phyloP scores from a whole-genome alignment of 2,113 vertebrate genomes.

The Notarius lentiginosus region DNA sequence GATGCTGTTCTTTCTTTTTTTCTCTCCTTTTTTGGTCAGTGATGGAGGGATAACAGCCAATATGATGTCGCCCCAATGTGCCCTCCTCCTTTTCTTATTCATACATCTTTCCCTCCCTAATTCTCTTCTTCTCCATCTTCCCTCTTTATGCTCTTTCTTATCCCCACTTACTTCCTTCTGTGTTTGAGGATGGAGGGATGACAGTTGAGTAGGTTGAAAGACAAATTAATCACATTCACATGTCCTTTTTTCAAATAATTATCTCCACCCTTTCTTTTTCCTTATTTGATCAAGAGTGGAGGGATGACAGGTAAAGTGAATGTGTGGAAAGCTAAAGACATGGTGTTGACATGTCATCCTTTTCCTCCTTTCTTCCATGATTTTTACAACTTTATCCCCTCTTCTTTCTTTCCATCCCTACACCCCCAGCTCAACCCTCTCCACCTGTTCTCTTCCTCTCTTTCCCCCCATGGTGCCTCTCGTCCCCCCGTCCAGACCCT shows the following conservation, averaged over 20 bases:
- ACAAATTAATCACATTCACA: not conserved
- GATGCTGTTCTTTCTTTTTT: conserved; percentile 27
- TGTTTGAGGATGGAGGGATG: not conserved
- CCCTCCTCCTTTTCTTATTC: not conserved
- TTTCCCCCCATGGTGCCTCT: conserved; percentile 43
- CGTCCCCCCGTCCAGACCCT: conserved; percentile 58
- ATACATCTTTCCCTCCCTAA: too few relatives aligned
- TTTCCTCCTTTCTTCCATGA: conserved; percentile 7
- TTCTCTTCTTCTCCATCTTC: conserved; percentile 36
- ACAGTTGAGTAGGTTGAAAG: not conserved
- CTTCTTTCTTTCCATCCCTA: not conserved
- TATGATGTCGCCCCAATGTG: conserved; percentile 1
- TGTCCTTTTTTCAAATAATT: not conserved
- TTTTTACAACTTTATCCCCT: conserved; percentile 37
- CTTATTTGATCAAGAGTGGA: conserved; percentile 22
- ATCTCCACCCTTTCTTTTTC: not conserved
- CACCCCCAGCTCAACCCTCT: not conserved
- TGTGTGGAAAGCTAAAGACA: conserved; percentile 66
- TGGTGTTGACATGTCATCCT: conserved; percentile 66
- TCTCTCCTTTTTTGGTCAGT: conserved; percentile 36
- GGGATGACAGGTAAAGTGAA: conserved; percentile 66
- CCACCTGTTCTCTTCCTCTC: conserved; percentile 12
- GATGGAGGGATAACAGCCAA: conserved; percentile 22
- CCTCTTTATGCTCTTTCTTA: not conserved
- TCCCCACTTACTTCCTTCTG: not conserved